Percentiles rank a stretch among this genome's conserved stretches.
Evolutionary conservation across 2,888 invertebrate species (phyloP).

Genomic region (Drosophila lutescens): DNA sequence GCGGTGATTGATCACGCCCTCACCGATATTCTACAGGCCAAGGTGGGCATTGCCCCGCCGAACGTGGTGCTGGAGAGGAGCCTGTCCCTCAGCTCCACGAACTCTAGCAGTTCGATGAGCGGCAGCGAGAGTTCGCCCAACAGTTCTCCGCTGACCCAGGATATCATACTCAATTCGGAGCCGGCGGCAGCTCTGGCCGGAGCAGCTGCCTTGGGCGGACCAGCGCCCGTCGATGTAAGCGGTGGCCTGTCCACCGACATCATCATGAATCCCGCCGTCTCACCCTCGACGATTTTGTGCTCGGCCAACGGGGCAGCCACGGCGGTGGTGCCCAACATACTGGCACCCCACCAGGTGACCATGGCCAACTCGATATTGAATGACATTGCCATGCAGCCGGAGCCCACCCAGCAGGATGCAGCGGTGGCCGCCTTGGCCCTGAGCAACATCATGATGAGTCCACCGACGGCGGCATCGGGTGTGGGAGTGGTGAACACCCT

Average conservation of each 20-base stretch:
- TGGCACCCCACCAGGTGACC: slow-evolving; percentile 83
- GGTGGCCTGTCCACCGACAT: slow-evolving; percentile 84
- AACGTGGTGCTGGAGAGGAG: slow-evolving; percentile 83
- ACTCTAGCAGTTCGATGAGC: slow-evolving; percentile 59
- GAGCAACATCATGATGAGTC: slow-evolving; percentile 84
- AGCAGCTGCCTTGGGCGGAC: slow-evolving; percentile 59
- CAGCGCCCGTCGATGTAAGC: slow-evolving; percentile 54
- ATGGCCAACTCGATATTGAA: slow-evolving; percentile 83
- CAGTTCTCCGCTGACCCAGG: slow-evolving; percentile 82
- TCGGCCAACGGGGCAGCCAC: slow-evolving; percentile 82
- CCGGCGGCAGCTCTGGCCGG: slow-evolving; percentile 79
- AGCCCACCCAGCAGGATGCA: slow-evolving; percentile 82
- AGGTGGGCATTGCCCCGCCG: slow-evolving; percentile 59
- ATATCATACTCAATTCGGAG: slow-evolving; percentile 84
- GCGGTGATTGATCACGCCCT: slow-evolving; percentile 80
- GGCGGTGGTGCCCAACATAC: slow-evolving; percentile 80
- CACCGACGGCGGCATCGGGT: slow-evolving; percentile 66
- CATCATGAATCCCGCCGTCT: slow-evolving; percentile 87
- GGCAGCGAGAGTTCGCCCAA: slow-evolving; percentile 72
- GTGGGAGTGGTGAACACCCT: slow-evolving; percentile 56
- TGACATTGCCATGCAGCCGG: slow-evolving; percentile 81
- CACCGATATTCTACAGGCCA: slow-evolving; percentile 78
- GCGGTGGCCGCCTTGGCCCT: slow-evolving; percentile 81
- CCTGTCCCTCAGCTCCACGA: slow-evolving; percentile 81
- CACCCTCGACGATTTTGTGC: slow-evolving; percentile 87